These are phyloP conservation scores for Ctenicera cuprea DNA, from an alignment of 2,888 invertebrate species.

Conservation along the genomic window DNA sequence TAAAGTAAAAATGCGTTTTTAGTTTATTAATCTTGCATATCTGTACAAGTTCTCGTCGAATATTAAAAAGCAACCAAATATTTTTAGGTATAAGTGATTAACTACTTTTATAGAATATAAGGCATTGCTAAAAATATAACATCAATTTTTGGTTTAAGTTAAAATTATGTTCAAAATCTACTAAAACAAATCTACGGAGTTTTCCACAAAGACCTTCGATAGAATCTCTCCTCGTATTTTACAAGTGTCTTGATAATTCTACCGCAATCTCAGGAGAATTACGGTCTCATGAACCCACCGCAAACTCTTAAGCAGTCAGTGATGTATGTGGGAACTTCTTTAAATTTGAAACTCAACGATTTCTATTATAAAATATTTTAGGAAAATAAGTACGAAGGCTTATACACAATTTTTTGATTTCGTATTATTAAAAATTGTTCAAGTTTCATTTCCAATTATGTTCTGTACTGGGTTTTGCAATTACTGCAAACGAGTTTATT, in stretches of 20 bases:
- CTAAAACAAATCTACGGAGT: slow-evolving; percentile 48
- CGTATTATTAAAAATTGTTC: no score
- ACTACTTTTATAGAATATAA: no score
- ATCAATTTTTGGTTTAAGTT: slow-evolving; percentile 16
- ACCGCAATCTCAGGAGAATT: slow-evolving; percentile 59
- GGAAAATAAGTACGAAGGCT: not conserved
- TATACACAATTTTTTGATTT: slow-evolving; percentile 12
- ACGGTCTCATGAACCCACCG: slow-evolving; percentile 52
- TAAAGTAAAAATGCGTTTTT: not conserved
- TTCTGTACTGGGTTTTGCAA: not conserved
- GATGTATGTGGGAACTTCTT: slow-evolving; percentile 49
- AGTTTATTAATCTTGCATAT: no score
- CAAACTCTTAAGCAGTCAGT: slow-evolving; percentile 47
- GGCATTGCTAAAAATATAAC: no score
- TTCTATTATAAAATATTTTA: slow-evolving; percentile 42
- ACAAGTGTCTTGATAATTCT: slow-evolving; percentile 63
- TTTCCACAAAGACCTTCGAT: slow-evolving; percentile 45
- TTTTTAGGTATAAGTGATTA: no score
- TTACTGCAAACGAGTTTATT: no score
- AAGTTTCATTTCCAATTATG: no score
- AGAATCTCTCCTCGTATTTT: slow-evolving; percentile 57
- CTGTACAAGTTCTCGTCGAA: no score
- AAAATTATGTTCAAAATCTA: slow-evolving; percentile 27
- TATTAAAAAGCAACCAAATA: no score
- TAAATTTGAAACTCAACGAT: slow-evolving; percentile 45